These are phyloP conservation scores for Mobula hypostoma DNA, from an alignment of 2,113 vertebrate genomes.

Conservation along the genomic window DNA sequence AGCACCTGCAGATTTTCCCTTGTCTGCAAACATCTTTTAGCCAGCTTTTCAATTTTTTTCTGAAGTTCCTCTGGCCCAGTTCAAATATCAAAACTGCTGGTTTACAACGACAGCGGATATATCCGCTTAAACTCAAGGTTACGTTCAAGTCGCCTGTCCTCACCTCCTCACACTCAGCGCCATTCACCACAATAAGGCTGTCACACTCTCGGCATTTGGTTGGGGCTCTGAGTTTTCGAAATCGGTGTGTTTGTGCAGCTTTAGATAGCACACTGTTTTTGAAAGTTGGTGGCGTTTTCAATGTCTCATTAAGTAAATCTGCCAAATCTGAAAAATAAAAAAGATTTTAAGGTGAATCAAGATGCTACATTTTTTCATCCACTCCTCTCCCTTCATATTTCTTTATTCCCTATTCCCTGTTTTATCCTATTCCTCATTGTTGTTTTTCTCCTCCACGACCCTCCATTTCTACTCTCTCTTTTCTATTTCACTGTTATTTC, in stretches of 20 bases:
- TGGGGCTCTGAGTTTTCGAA: slow-evolving; percentile 73
- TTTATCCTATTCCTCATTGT: not conserved
- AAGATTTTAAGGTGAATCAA: not conserved
- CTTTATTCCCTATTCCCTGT: not conserved
- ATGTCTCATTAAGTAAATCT: slow-evolving; percentile 56
- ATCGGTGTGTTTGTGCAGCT: slow-evolving; percentile 72
- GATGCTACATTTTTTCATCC: not conserved
- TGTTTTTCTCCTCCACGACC: not conserved
- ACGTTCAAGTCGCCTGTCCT: not conserved
- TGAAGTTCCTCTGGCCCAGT: not conserved
- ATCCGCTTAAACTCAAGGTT: no score
- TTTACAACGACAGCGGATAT: not conserved
- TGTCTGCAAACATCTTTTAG: not conserved
- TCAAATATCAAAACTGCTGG: not conserved
- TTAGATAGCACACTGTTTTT: slow-evolving; percentile 58
- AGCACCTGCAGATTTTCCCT: no score
- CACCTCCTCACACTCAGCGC: slow-evolving; percentile 87
- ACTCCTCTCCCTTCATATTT: no score
- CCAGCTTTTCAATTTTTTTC: not conserved
- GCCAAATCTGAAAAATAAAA: slow-evolving; percentile 51
- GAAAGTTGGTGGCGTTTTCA: slow-evolving; percentile 44
- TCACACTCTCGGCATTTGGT: slow-evolving; percentile 85
- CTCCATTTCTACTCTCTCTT: not conserved
- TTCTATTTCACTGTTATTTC: not conserved
- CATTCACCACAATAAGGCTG: slow-evolving; percentile 75